A percentile compares a stretch with the other conserved stretches of the same genome.
These are phyloP conservation scores for Microtus pennsylvanicus DNA, from an alignment of 2,113 vertebrate genomes.

Conservation along the genomic window DNA sequence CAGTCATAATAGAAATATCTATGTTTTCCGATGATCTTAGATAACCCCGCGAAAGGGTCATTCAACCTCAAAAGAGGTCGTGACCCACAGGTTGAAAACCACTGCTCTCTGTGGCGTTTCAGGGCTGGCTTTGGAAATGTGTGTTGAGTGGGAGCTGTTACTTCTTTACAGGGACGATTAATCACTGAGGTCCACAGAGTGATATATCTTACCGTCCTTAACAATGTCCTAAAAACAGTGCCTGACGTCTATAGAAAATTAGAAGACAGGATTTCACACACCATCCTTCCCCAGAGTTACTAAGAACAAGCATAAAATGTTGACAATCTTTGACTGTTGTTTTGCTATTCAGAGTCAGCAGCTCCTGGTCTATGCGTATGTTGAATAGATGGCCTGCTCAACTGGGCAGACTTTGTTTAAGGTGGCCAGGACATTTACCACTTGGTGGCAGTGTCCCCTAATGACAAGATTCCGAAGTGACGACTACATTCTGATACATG, in stretches of 20 bases:
- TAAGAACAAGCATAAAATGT: not conserved
- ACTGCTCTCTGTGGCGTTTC: not conserved
- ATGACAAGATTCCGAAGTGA: not conserved
- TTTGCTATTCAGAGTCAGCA: not conserved
- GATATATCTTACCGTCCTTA: not conserved
- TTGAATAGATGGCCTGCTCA: not conserved
- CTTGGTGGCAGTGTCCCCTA: slow-evolving; percentile 78
- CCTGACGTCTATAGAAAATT: not conserved
- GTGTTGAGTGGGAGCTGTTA: not conserved
- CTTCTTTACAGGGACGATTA: not conserved
- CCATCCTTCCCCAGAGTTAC: not conserved
- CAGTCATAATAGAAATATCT: not conserved
- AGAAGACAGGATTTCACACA: not conserved
- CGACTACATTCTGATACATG: not conserved
- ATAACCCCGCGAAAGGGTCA: not conserved
- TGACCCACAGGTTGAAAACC: not conserved
- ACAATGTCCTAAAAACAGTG: not conserved
- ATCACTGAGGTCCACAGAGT: not conserved
- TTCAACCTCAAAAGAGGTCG: not conserved
- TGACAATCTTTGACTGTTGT: not conserved
- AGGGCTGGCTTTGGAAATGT: not conserved
- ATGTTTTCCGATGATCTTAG: not conserved
- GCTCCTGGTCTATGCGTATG: not conserved
- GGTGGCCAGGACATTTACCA: not conserved
- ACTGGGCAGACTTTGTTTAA: not conserved